phyloP scores from a whole-genome alignment of 1,140 invertebrate genomes.

The Drosophila insularis region DNA sequence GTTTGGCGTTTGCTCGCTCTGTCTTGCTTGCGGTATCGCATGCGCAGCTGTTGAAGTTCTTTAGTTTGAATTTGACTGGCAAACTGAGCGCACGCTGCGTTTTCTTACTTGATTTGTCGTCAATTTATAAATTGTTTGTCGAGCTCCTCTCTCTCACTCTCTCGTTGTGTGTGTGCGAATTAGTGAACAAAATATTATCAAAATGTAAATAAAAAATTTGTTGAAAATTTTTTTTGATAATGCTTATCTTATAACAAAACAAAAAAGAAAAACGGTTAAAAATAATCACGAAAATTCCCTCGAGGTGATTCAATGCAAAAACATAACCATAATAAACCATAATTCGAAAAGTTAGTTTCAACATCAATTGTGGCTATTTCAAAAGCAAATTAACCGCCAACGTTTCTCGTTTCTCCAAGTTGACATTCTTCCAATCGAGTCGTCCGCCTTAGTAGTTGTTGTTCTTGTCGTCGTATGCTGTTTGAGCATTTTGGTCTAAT shows the following conservation, averaged over 20 bases:
- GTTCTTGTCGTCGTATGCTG: constrained; percentile 27
- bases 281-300: not conserved
- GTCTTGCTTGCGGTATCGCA: constrained; percentile 51
- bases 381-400: not conserved
- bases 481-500: constrained; percentile 64
- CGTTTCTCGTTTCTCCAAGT: too few species aligned
- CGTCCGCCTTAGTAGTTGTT: not conserved
- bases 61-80: constrained; percentile 61
- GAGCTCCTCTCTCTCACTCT: constrained; percentile 15
- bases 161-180: constrained; percentile 29
- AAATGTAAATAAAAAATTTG: constrained; percentile 65
- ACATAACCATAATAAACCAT: constrained; percentile 8
- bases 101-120: constrained; percentile 14
- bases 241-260: constrained; percentile 8
- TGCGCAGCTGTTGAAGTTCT: constrained; percentile 60
- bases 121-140: constrained; percentile 29
- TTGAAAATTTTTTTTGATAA: constrained; percentile 32
- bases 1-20: constrained; percentile 2
- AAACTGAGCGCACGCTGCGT: constrained; percentile 46
- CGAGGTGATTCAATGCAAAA: not conserved
- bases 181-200: constrained; percentile 58
- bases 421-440: not conserved
- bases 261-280: constrained; percentile 23
- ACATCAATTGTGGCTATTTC: not conserved
- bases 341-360: not conserved